These are phyloP conservation scores for Cheilosia vulpina DNA, from an alignment of 2,888 invertebrate species.

Conservation along the genomic window DNA sequence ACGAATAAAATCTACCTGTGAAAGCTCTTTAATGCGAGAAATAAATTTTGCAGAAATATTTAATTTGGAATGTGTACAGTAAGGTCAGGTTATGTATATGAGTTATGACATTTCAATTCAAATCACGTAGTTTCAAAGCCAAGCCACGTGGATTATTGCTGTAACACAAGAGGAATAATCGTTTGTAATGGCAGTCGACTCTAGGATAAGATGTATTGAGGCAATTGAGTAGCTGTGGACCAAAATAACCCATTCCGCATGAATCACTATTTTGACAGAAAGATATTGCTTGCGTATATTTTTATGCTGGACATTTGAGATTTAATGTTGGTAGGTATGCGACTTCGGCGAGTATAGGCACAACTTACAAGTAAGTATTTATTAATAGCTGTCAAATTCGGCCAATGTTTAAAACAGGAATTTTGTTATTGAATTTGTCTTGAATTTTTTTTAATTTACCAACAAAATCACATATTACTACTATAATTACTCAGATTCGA, in stretches of 20 bases:
- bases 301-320: not conserved
- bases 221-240: not conserved
- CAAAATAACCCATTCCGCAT: conserved; percentile 6
- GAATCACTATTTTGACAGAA: conserved; percentile 21
- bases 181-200: conserved; percentile 29
- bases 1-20: not conserved
- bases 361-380: no score
- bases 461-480: no score
- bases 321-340: not conserved
- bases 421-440: no score
- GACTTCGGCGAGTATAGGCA: not conserved
- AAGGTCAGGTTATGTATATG: conserved; percentile 29
- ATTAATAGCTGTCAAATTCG: no score
- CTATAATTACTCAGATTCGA: no score
- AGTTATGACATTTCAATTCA: conserved; percentile 36
- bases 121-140: conserved; percentile 35
- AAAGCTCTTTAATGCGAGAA: not conserved
- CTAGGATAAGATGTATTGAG: conserved; percentile 7
- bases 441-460: no score
- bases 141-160: conserved; percentile 44
- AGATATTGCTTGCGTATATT: not conserved
- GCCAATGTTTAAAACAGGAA: no score
- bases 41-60: conserved; percentile 30
- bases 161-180: conserved; percentile 48
- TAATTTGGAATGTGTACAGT: conserved; percentile 24